phyloP scores from a whole-genome alignment of 2,888 invertebrate species.

The Parnassius orleans region DNA sequence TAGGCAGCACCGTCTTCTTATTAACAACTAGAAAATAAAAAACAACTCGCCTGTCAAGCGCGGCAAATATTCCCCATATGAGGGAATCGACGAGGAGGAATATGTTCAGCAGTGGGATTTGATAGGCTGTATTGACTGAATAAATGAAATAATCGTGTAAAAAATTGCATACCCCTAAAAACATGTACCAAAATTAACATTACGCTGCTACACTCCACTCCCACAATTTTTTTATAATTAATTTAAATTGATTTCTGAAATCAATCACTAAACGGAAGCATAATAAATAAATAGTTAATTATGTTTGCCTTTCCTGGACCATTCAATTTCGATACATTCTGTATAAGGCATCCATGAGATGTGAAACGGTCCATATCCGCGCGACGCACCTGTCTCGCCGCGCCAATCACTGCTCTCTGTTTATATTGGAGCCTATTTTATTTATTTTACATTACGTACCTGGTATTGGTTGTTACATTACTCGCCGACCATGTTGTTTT shows the following conservation, averaged over 20 bases:
- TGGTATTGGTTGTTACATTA: constrained; percentile 11
- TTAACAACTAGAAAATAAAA: too few relatives aligned
- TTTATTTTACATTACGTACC: constrained; percentile 20
- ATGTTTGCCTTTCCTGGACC: not conserved
- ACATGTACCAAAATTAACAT: too few relatives aligned
- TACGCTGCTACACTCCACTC: too few relatives aligned
- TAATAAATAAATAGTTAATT: not conserved
- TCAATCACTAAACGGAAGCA: not conserved
- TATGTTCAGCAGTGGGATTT: too few relatives aligned
- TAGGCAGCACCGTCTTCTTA: too few relatives aligned
- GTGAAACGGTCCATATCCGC: constrained; percentile 57
- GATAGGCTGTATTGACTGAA: too few relatives aligned
- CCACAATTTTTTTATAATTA: too few relatives aligned
- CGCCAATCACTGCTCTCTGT: constrained; percentile 40
- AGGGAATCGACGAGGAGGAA: too few relatives aligned
- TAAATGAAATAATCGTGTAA: too few relatives aligned
- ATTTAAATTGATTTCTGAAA: not conserved
- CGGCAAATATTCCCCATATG: too few relatives aligned
- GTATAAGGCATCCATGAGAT: constrained; percentile 36
- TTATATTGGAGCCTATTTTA: constrained; percentile 26
- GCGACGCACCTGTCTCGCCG: constrained; percentile 50
- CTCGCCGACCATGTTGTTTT: constrained; percentile 13
- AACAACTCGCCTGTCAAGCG: too few relatives aligned
- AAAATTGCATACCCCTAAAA: too few relatives aligned
- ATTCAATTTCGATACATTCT: constrained; percentile 36